phyloP scores from a whole-genome alignment of 2,797 vertebrate species.

The Sebastes flavidus region DNA sequence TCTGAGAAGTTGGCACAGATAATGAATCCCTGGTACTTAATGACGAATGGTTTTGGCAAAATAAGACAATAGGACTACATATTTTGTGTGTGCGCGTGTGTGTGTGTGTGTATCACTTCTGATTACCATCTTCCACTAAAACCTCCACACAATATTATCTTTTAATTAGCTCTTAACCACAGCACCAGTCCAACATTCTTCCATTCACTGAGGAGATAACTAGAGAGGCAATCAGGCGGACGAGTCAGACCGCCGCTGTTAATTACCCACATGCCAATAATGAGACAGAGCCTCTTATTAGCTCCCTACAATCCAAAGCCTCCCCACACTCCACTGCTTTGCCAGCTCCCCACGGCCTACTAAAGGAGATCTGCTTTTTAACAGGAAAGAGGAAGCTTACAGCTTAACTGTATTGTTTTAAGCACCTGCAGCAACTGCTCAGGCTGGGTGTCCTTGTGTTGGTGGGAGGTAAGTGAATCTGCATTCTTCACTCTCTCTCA shows the following conservation, averaged over 20 bases:
- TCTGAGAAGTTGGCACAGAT: slow-evolving; percentile 1
- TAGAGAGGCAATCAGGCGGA: slow-evolving; percentile 81
- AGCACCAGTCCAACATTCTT: slow-evolving; percentile 74
- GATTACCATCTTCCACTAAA: slow-evolving; percentile 68
- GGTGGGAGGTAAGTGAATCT: slow-evolving; percentile 8
- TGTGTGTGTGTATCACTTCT: slow-evolving; percentile 39
- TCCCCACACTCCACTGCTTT: slow-evolving; percentile 75
- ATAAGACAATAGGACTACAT: slow-evolving; percentile 35
- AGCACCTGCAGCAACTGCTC: slow-evolving; percentile 47
- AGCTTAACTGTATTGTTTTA: slow-evolving; percentile 42
- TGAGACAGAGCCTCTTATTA: slow-evolving; percentile 82
- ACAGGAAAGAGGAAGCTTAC: slow-evolving; percentile 52
- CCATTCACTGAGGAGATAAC: slow-evolving; percentile 82
- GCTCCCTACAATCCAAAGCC: slow-evolving; percentile 79
- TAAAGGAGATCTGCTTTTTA: slow-evolving; percentile 64
- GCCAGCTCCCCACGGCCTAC: slow-evolving; percentile 64
- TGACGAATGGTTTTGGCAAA: slow-evolving; percentile 26
- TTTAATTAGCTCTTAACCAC: slow-evolving; percentile 86
- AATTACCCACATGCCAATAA: slow-evolving; percentile 85
- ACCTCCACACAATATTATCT: slow-evolving; percentile 80
- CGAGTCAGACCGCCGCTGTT: slow-evolving; percentile 77
- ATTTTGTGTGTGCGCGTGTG: slow-evolving; percentile 23
- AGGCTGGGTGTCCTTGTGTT: slow-evolving; percentile 14
- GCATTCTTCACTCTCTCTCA: not conserved
- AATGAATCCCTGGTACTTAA: slow-evolving; percentile 9